phyloP scores from a whole-genome alignment of 2,888 invertebrate species.

The Ophion slaviceki region DNA sequence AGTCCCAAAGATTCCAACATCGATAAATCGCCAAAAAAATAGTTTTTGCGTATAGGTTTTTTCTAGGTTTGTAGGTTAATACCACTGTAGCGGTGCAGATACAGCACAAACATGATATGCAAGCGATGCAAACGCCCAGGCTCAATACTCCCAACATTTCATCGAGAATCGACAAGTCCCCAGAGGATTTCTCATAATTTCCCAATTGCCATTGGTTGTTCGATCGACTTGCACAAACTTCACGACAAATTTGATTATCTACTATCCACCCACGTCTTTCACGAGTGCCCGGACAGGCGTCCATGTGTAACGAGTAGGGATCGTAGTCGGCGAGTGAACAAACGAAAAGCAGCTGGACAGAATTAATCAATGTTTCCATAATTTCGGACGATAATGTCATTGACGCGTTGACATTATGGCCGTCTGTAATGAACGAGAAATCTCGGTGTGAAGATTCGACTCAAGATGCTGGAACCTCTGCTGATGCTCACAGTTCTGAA shows the following conservation, averaged over 20 bases:
- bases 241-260: constrained; percentile 53
- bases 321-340: constrained; percentile 43
- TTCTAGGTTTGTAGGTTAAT: background rate
- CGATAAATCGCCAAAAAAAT: too few relatives aligned
- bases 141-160: constrained; percentile 60
- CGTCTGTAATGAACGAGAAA: constrained; percentile 39
- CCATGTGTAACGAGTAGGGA: background rate
- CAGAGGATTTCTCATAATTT: background rate
- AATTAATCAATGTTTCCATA: background rate
- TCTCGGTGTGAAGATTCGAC: background rate
- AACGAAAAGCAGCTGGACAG: constrained; percentile 19
- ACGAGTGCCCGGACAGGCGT: background rate
- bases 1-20: background rate
- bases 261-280: constrained; percentile 3
- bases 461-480: constrained; percentile 73
- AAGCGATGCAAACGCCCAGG: constrained; percentile 60
- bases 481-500: constrained; percentile 75
- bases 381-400: constrained; percentile 27
- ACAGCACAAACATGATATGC: constrained; percentile 66
- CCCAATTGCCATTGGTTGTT: constrained; percentile 2
- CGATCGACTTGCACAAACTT: background rate
- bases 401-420: constrained; percentile 29
- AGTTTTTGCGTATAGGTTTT: background rate
- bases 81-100: constrained; percentile 60
- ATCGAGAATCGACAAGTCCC: background rate